Evolutionary conservation across 2,797 vertebrate genomes (phyloP).

Genomic region (Vespertilio murinus): DNA sequence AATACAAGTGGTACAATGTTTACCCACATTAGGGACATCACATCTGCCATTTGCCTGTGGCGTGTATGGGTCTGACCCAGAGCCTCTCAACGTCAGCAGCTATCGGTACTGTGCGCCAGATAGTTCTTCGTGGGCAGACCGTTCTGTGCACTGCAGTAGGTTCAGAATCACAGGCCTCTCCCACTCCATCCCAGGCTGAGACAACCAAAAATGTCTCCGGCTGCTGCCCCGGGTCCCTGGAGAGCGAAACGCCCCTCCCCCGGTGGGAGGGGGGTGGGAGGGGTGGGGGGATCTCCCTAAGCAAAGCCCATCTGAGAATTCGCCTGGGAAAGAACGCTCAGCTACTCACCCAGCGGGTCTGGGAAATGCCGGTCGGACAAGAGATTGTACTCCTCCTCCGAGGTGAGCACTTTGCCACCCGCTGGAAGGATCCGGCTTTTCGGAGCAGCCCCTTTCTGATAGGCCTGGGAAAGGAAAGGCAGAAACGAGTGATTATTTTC

Average conservation of each 20-base stretch:
- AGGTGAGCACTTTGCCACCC: conserved; percentile 89
- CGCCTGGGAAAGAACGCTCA: neutral
- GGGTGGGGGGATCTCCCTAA: neutral
- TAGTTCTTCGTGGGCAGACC: neutral
- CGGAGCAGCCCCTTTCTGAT: conserved; percentile 87
- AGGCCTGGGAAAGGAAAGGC: conserved; percentile 83
- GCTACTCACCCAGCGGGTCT: conserved; percentile 88
- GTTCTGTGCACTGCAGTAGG: neutral
- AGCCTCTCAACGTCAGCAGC: neutral
- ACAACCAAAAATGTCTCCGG: neutral
- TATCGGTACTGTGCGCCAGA: neutral
- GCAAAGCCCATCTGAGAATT: neutral
- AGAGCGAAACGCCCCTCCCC: neutral
- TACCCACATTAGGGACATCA: neutral
- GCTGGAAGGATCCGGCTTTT: conserved; percentile 88
- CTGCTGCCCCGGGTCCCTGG: neutral
- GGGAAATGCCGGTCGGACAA: conserved; percentile 91
- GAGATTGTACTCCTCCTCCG: conserved; percentile 90
- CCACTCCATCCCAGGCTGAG: neutral
- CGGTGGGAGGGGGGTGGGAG: neutral
- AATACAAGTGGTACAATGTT: neutral
- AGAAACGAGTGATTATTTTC: neutral
- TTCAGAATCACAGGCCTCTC: neutral
- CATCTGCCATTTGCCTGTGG: neutral
- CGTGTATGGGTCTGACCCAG: neutral